Conservation (phyloP, 2,797 vertebrate genomes). For the Pygocentrus nattereri region DNA sequence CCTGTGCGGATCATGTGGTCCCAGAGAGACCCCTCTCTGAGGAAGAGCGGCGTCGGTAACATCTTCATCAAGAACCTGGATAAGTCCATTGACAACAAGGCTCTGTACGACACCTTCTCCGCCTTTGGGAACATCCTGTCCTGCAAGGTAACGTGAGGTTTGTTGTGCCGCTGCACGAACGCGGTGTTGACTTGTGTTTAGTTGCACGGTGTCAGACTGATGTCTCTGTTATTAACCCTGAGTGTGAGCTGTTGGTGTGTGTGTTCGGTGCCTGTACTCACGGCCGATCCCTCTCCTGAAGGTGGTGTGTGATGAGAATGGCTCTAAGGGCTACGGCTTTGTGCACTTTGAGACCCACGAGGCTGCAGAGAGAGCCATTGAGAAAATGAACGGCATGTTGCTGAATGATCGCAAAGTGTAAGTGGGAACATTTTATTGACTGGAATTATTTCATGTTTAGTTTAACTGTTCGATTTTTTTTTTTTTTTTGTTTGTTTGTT, state of each 20-base stretch:
- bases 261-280: conserved; percentile 25
- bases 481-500: conserved; percentile 25
- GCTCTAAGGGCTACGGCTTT: conserved; percentile 98
- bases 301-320: conserved; percentile 99
- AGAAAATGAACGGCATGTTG: conserved; percentile 99
- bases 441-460: too few relatives aligned
- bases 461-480: too few relatives aligned
- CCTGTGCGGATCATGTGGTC: conserved; percentile 99
- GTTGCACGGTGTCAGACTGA: neutral
- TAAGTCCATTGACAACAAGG: conserved; percentile 99
- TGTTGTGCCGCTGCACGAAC: neutral
- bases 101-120: conserved; percentile 97
- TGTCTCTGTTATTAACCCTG: neutral
- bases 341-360: conserved; percentile 99
- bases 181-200: neutral
- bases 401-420: conserved; percentile 99
- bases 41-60: conserved; percentile 97
- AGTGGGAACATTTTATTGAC: conserved; percentile 72
- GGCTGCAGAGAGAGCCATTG: conserved; percentile 97
- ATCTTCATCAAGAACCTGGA: conserved; percentile 99
- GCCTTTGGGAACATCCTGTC: conserved; percentile 98
- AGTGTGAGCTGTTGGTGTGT: conserved; percentile 44
- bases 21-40: conserved; percentile 96
- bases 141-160: conserved; percentile 89
- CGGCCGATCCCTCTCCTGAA: conserved; percentile 68